These are phyloP conservation scores for Leucosticte australis DNA, from an alignment of 2,113 vertebrate genomes.

Conservation along the genomic window DNA sequence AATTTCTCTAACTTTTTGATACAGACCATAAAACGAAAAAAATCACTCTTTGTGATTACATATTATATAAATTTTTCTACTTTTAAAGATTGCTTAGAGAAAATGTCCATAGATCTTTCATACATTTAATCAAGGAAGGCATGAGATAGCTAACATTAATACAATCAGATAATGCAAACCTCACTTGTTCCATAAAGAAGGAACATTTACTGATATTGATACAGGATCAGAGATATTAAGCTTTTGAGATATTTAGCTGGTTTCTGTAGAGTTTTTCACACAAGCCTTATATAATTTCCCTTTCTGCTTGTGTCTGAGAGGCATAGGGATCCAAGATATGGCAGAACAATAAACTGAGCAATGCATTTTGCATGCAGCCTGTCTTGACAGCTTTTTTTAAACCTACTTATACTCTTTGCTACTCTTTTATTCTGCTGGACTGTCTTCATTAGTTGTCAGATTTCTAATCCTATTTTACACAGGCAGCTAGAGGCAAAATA, in stretches of 20 bases:
- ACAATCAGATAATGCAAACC: neutral
- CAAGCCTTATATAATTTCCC: neutral
- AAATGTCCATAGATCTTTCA: neutral
- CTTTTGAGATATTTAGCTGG: neutral
- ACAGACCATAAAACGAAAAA: neutral
- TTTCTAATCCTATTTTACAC: conserved; percentile 1
- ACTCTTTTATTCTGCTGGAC: neutral
- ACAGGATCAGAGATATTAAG: neutral
- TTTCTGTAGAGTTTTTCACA: neutral
- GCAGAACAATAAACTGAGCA: neutral
- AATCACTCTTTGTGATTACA: neutral
- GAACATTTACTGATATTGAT: neutral
- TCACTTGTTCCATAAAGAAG: neutral
- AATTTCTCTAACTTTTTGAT: neutral
- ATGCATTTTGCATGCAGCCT: neutral
- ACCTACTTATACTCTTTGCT: neutral
- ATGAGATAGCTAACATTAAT: neutral
- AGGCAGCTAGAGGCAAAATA: neutral
- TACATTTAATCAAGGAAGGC: neutral
- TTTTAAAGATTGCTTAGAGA: neutral
- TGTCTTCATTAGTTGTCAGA: neutral
- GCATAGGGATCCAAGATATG: neutral
- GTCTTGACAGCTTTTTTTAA: neutral
- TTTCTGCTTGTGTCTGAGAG: neutral
- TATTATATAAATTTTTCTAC: neutral